A percentile compares a stretch with the other conserved stretches of the same genome.
phyloP scores from a whole-genome alignment of 23 tunicate genomes.

The Halocynthia roretzi region DNA sequence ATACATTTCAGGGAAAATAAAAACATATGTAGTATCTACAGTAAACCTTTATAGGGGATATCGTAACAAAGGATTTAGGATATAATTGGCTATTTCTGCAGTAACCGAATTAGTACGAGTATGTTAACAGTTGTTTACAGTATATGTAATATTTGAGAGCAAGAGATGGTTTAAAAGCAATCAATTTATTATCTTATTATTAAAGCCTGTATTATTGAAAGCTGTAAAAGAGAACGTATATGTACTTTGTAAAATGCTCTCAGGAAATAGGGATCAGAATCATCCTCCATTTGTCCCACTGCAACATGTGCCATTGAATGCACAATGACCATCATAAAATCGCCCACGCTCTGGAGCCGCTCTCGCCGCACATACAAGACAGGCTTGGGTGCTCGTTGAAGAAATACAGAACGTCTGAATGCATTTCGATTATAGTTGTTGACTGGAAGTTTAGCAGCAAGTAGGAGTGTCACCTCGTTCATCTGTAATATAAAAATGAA shows the following conservation, averaged over 20 bases:
- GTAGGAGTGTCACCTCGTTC: constrained; percentile 40
- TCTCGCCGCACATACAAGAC: constrained; percentile 61
- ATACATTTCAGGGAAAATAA: too few relatives aligned
- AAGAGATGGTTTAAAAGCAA: too few relatives aligned
- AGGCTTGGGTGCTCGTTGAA: constrained; percentile 50
- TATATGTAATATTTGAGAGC: too few relatives aligned
- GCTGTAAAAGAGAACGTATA: too few relatives aligned
- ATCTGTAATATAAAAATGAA: constrained; percentile 2
- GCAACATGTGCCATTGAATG: constrained; percentile 88
- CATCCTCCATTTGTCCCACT: constrained; percentile 82
- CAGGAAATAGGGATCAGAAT: constrained; percentile 83
- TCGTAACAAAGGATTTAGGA: too few relatives aligned
- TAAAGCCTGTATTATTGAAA: too few relatives aligned
- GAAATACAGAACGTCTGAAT: constrained; percentile 82
- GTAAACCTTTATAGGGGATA: too few relatives aligned
- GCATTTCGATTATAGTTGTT: constrained; percentile 87
- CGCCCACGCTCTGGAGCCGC: constrained; percentile 71
- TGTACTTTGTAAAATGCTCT: constrained; percentile 88
- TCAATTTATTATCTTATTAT: too few relatives aligned
- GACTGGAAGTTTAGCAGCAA: constrained; percentile 62
- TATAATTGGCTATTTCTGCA: too few relatives aligned
- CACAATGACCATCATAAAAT: constrained; percentile 80
- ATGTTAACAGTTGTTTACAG: too few relatives aligned
- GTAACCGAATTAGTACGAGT: too few relatives aligned
- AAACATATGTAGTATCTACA: too few relatives aligned